These are phyloP conservation scores for Chascanopsetta lugubris DNA, from an alignment of 2,113 vertebrate species.

Conservation along the genomic window DNA sequence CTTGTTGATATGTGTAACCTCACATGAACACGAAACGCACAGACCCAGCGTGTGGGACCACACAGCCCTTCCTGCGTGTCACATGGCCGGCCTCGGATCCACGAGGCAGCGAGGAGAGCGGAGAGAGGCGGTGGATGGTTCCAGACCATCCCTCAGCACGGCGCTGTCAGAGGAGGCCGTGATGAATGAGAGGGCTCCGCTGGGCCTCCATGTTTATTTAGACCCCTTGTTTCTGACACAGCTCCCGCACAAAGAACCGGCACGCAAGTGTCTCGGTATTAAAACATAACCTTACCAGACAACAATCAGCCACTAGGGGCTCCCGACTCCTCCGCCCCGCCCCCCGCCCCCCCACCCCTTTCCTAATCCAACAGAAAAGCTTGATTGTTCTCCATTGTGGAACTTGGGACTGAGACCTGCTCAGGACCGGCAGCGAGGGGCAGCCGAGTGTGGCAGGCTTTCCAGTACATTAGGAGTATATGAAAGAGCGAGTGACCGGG, in stretches of 20 bases:
- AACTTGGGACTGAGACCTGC: constrained; percentile 65
- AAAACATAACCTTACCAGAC: constrained; percentile 90
- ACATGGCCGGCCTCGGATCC: constrained; percentile 36
- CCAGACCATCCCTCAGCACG: constrained; percentile 73
- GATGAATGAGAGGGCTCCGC: constrained; percentile 87
- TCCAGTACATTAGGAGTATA: constrained; percentile 93
- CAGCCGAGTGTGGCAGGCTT: constrained; percentile 84
- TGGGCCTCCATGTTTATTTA: constrained; percentile 86
- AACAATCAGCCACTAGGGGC: constrained; percentile 86
- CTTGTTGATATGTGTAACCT: constrained; percentile 36
- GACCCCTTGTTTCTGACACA: constrained; percentile 88
- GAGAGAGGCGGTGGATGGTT: constrained; percentile 64
- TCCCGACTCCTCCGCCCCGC: constrained; percentile 57
- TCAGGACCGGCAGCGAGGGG: constrained; percentile 81
- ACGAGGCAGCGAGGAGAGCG: constrained; percentile 19
- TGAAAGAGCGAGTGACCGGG: constrained; percentile 83
- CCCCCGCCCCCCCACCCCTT: neutral
- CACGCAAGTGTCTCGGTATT: constrained; percentile 84
- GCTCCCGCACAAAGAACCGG: constrained; percentile 82
- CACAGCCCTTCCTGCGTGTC: constrained; percentile 27
- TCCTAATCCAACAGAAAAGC: constrained; percentile 71
- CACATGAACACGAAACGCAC: constrained; percentile 30
- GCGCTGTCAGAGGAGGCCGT: constrained; percentile 79
- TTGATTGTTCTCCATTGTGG: constrained; percentile 72
- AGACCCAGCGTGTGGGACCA: constrained; percentile 32